phyloP scores from a whole-genome alignment of 2,797 vertebrate species.

The Prionace glauca region DNA sequence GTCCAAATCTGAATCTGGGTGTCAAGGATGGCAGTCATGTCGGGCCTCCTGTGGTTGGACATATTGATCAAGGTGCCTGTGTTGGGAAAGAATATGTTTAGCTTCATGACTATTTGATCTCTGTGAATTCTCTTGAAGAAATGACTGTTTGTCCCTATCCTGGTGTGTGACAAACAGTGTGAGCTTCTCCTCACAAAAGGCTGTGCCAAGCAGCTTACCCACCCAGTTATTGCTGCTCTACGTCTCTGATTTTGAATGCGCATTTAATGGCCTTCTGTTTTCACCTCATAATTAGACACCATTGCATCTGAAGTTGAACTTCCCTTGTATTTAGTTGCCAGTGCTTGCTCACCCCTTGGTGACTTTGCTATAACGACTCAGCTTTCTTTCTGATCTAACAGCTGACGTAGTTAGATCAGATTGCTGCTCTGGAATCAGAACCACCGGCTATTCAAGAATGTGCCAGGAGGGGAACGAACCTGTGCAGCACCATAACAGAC shows the following conservation, averaged over 20 bases:
- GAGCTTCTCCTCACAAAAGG: neutral
- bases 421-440: neutral
- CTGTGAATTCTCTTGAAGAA: neutral
- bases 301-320: neutral
- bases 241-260: neutral
- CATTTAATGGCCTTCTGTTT: neutral
- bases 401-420: neutral
- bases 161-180: constrained; percentile 6
- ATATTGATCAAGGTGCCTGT: neutral
- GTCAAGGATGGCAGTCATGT: neutral
- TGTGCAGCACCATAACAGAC: neutral
- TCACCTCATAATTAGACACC: neutral
- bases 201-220: neutral
- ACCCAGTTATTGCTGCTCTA: neutral
- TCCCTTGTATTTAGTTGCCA: neutral
- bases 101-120: neutral
- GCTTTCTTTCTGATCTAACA: neutral
- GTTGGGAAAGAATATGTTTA: neutral
- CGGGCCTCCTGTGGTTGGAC: neutral
- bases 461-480: neutral
- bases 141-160: neutral
- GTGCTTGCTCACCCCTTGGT: neutral
- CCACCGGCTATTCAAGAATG: neutral
- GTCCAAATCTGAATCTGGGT: neutral
- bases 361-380: neutral